These are phyloP conservation scores for Sturmia bella DNA, from an alignment of 2,888 invertebrate genomes.

Conservation along the genomic window DNA sequence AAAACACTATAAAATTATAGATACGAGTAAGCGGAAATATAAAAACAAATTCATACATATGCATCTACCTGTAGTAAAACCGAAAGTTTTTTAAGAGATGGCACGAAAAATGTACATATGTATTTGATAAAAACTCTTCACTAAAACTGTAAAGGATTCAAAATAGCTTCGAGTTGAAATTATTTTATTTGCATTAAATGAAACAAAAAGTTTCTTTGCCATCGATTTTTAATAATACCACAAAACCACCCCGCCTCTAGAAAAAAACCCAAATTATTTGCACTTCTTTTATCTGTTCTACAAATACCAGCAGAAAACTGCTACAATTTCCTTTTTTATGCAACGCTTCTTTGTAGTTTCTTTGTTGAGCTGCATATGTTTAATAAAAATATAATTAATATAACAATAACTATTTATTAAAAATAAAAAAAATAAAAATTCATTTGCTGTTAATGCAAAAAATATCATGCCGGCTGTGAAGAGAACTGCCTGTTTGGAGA, in stretches of 20 bases:
- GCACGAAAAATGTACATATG: too few relatives aligned
- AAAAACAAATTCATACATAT: too few relatives aligned
- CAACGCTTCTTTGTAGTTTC: constrained; percentile 50
- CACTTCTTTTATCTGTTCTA: not conserved
- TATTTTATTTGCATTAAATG: too few relatives aligned
- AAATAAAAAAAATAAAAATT: constrained; percentile 14
- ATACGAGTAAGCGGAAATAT: too few relatives aligned
- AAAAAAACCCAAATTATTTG: not conserved
- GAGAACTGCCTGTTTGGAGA: constrained; percentile 25
- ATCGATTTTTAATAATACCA: not conserved
- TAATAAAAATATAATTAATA: constrained; percentile 39
- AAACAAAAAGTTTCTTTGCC: constrained; percentile 23
- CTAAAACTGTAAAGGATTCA: too few relatives aligned
- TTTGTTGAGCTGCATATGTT: constrained; percentile 52
- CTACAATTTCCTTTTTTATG: constrained; percentile 42
- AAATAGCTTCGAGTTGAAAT: too few relatives aligned
- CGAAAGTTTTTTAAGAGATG: too few relatives aligned
- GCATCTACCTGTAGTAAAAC: too few relatives aligned
- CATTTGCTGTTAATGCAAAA: constrained; percentile 2
- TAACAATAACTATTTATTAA: constrained; percentile 57
- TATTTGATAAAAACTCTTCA: too few relatives aligned
- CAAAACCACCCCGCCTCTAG: not conserved
- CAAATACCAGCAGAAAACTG: not conserved
- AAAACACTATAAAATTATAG: too few relatives aligned
- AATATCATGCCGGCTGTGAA: constrained; percentile 5